Percentiles rank a stretch among this genome's conserved stretches.
These are phyloP conservation scores for Smittia aterrima DNA, from an alignment of 2,888 invertebrate species.

Conservation along the genomic window DNA sequence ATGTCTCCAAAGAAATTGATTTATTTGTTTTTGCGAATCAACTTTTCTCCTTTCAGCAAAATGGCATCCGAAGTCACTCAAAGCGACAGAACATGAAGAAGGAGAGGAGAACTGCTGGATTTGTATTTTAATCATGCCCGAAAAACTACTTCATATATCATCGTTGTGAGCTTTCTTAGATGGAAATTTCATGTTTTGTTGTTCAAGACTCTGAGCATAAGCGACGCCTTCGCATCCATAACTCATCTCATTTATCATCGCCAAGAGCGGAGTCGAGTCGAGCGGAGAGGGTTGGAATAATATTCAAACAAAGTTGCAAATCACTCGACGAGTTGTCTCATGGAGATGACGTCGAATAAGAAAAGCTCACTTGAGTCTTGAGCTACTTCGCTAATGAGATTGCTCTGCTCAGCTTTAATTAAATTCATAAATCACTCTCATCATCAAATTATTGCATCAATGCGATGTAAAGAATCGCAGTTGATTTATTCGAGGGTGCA, in stretches of 20 bases:
- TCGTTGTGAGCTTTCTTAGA: conserved; percentile 23
- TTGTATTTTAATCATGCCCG: conserved; percentile 38
- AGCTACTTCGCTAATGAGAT: too few species aligned
- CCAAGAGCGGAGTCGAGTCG: background rate
- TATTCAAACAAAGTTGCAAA: conserved; percentile 4
- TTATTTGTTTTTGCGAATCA: conserved; percentile 21
- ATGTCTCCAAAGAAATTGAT: conserved; percentile 25
- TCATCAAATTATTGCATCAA: background rate
- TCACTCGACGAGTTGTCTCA: background rate
- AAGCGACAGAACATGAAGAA: background rate
- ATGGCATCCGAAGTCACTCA: background rate
- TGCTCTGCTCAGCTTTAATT: conserved; percentile 15
- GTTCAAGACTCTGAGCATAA: conserved; percentile 14
- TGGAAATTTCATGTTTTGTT: conserved; percentile 22
- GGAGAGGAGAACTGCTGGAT: conserved; percentile 19
- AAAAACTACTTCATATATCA: conserved; percentile 39
- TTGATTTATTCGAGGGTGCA: conserved; percentile 33
- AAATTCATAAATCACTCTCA: conserved; percentile 26
- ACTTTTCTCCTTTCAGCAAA: background rate
- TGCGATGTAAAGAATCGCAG: background rate
- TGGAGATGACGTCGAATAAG: background rate
- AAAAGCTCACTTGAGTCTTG: too few species aligned
- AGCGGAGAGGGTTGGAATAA: background rate
- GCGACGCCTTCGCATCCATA: conserved; percentile 39
- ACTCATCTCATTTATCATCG: conserved; percentile 38